Conservation (phyloP, 2,113 vertebrate species). For the Atlantisia rogersi region DNA sequence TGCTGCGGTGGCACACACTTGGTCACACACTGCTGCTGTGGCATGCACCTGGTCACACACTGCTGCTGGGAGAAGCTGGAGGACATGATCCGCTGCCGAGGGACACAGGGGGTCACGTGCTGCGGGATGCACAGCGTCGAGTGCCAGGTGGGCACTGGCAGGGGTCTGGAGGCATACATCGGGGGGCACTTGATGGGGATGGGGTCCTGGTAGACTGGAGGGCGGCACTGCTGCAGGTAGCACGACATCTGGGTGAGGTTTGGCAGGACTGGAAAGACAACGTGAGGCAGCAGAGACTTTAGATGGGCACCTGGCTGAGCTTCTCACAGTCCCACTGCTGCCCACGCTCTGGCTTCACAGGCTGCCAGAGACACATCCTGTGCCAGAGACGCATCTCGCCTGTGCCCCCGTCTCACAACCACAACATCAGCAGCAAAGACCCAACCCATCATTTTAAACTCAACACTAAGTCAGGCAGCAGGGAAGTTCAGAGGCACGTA, state of each 20-base stretch:
- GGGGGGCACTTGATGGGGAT: not conserved
- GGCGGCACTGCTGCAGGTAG: not conserved
- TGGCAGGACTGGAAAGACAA: not conserved
- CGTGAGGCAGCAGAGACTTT: not conserved
- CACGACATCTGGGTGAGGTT: constrained; percentile 1
- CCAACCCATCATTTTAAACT: not conserved
- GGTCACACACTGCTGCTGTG: not conserved
- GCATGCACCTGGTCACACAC: not conserved
- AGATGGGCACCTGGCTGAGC: fast-evolving
- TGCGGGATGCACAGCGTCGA: not conserved
- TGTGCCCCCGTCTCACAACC: fast-evolving
- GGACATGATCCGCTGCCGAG: not conserved
- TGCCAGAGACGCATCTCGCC: fast-evolving
- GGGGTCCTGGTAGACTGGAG: not conserved
- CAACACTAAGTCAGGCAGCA: fast-evolving
- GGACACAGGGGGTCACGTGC: fast-evolving
- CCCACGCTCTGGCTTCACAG: fast-evolving
- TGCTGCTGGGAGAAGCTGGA: not conserved
- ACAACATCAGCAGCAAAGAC: not conserved
- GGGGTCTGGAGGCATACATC: not conserved
- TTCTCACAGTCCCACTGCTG: fast-evolving
- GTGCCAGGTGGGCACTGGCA: not conserved
- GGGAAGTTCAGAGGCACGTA: fast-evolving
- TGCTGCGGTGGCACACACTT: not conserved
- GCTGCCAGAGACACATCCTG: not conserved